Conservation (phyloP, 2,113 vertebrate species). For the Cyprinodon tularosa region DNA sequence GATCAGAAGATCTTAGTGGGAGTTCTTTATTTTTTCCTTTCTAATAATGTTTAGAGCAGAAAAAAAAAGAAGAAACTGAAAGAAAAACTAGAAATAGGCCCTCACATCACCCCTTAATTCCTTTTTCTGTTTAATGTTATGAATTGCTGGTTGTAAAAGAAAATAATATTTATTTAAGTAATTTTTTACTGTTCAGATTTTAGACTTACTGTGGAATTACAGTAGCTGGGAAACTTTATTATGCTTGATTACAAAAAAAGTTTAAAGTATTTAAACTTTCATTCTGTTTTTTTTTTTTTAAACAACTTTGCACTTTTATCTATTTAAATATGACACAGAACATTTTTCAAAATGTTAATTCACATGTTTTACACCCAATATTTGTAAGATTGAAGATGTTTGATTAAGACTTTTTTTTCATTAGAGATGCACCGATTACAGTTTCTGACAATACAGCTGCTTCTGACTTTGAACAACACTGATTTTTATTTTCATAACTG, state of each 20-base stretch:
- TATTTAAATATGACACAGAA: constrained; percentile 12
- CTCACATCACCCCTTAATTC: background rate
- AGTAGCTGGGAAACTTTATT: too few species aligned
- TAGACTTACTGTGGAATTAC: too few species aligned
- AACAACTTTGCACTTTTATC: background rate
- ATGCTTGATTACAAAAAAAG: background rate
- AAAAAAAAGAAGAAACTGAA: background rate
- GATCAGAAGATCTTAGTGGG: background rate
- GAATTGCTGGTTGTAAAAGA: background rate
- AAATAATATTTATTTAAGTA: too few species aligned
- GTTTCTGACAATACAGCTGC: too few species aligned
- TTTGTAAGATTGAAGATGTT: background rate
- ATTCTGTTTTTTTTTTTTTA: background rate
- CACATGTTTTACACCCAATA: background rate
- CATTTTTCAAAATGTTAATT: background rate
- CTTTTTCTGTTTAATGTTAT: background rate
- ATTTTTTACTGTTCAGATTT: too few species aligned
- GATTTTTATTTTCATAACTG: too few species aligned
- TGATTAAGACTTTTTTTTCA: constrained; percentile 10
- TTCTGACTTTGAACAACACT: too few species aligned
- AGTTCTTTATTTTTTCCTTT: too few species aligned
- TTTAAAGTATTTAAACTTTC: background rate
- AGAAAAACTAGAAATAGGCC: background rate
- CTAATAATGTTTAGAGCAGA: too few species aligned
- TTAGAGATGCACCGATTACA: background rate